These are phyloP conservation scores for Sebastes cheni DNA, from an alignment of 2,797 vertebrate species.

Conservation along the genomic window DNA sequence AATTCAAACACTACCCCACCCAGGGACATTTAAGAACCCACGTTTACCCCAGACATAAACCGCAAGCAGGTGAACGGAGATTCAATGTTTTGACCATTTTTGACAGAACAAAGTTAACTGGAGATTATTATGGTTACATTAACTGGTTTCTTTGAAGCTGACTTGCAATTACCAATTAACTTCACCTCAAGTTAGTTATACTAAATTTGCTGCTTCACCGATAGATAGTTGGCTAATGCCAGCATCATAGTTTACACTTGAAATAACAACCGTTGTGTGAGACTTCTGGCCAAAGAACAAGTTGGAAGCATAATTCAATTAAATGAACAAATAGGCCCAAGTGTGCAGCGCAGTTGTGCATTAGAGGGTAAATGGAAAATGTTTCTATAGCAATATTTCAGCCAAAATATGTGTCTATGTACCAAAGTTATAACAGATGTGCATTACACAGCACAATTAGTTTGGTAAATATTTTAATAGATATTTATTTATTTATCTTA, in stretches of 20 bases:
- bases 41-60: no score
- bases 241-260: not conserved
- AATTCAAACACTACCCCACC: not conserved
- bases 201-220: accelerated
- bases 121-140: not conserved
- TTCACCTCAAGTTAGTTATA: not conserved
- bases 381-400: not conserved
- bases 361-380: not conserved
- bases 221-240: not conserved
- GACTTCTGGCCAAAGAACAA: not conserved
- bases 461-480: not conserved
- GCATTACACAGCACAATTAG: not conserved
- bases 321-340: not conserved
- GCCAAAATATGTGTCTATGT: not conserved
- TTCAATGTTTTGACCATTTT: not conserved
- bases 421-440: not conserved
- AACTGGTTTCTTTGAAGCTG: not conserved
- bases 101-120: not conserved
- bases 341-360: not conserved
- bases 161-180: not conserved
- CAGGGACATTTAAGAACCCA: not conserved
- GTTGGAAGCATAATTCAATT: not conserved
- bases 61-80: not conserved
- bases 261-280: not conserved
- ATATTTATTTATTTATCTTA: not conserved